Percentiles rank a stretch among this genome's conserved stretches.
Conservation (phyloP, 2,888 invertebrate species). For the Drosophila paranaensis region DNA sequence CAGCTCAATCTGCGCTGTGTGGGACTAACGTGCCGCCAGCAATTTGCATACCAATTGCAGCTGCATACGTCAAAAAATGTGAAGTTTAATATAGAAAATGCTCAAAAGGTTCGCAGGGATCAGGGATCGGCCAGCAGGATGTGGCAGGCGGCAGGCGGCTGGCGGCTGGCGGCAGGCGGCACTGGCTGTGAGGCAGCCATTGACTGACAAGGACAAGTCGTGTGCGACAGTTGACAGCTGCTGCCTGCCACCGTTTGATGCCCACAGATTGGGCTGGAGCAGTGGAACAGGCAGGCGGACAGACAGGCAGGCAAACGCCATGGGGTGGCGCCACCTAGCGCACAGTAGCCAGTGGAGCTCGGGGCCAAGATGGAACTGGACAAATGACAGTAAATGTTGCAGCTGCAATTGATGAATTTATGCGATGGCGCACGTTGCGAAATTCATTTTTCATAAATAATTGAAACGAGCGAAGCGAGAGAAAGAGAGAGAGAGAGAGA, state of each 20-base stretch:
- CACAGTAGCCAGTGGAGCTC: conserved; percentile 65
- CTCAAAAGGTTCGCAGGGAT: conserved; percentile 42
- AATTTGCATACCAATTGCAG: conserved; percentile 78
- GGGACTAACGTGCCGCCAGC: conserved; percentile 53
- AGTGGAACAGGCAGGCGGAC: conserved; percentile 15
- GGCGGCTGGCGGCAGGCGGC: conserved; percentile 4
- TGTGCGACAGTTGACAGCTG: conserved; percentile 82
- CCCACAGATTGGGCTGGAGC: conserved; percentile 21
- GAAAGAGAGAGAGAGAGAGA: too few relatives aligned
- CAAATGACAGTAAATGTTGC: conserved; percentile 75
- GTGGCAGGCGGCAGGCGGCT: conserved; percentile 10
- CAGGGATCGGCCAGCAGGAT: conserved; percentile 4
- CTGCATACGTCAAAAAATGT: conserved; percentile 78
- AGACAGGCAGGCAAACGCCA: conserved; percentile 22
- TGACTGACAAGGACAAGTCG: conserved; percentile 79
- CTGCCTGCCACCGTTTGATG: conserved; percentile 75
- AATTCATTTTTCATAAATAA: conserved; percentile 77
- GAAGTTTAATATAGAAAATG: conserved; percentile 81
- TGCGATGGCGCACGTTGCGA: conserved; percentile 62
- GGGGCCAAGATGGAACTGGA: conserved; percentile 57
- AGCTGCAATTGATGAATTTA: conserved; percentile 80
- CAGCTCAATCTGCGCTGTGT: conserved; percentile 33
- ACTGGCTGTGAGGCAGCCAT: conserved; percentile 35
- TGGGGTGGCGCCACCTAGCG: conserved; percentile 37
- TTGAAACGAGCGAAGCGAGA: conserved; percentile 53